Base-by-base conservation (phyloP, 1,140 invertebrate species). In the Drosophila willistoni region DNA sequence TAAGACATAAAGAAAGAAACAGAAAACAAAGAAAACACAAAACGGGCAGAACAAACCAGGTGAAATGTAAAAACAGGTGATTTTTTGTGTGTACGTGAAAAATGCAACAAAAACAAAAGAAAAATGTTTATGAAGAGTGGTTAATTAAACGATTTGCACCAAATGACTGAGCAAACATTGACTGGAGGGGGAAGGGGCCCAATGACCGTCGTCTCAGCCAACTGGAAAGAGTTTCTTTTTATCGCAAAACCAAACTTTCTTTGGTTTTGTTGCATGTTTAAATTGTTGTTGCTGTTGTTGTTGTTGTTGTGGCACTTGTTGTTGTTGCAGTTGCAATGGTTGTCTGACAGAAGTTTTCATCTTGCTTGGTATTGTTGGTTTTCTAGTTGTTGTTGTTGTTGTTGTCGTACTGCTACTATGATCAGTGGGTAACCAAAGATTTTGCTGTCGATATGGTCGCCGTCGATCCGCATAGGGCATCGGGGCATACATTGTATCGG, bases 231-330 rank as follows among this genome's bases (percentile, higher is more conserved):
- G 65, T 91, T 91, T 91, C 89, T 91, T 85, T 90, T 85, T 90
- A 90, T 91, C 90, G 86, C 90, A 81, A 91, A 91, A 91, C 90
- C 90, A 91, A 82, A 91, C 90, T 91, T 89, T 91, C 83, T 91
- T 91, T 69, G 83, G 74, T 64, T 77, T 84, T 65, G 33, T 56
- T 59, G 77, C 7, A 66, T 60, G 73, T 6, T 59, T 68, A 19
- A 56, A 71, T 13, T 76, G 65, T 66, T 47, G 57, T 14, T 67
- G 68, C 59, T 63, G 70, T 66, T 66, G 68, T 7, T 68, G 81
- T 22, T 68, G 68, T 7, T 65, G 81, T 22, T 67, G 70, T 54
- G 47, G 44, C 7, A 9, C 4, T 51, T 51, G 44, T 51, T 66
- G 70, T 10, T 70, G 73, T 55, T 73, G 73, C 41, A 68, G 73